Evolutionary conservation across 1,140 invertebrate genomes (phyloP).

Genomic region (Andricus grossulariae): DNA sequence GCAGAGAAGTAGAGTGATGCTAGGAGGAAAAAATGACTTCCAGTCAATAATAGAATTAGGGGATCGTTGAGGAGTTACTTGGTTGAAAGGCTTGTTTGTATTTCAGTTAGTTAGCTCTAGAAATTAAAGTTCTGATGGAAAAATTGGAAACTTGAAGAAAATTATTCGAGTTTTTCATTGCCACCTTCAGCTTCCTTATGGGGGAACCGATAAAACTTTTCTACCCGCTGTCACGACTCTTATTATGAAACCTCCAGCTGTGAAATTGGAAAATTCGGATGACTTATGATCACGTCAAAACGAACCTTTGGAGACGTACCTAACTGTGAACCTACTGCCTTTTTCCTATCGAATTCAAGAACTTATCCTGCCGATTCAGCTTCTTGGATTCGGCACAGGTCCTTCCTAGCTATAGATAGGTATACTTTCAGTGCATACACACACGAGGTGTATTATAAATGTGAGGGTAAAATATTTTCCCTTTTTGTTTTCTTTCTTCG

Average conservation of each 20-base stretch:
- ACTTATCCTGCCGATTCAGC: slow-evolving; percentile 26
- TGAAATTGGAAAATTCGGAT: slow-evolving; percentile 45
- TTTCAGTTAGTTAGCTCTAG: not conserved
- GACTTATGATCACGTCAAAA: slow-evolving; percentile 42
- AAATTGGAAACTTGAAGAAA: not conserved
- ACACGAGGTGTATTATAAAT: not conserved
- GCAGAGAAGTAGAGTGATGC: slow-evolving; percentile 5
- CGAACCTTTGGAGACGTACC: slow-evolving; percentile 36
- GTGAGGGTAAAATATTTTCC: slow-evolving; percentile 38
- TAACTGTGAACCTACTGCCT: slow-evolving; percentile 33
- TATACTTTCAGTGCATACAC: not conserved
- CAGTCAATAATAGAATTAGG: not conserved
- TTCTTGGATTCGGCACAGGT: slow-evolving; percentile 16
- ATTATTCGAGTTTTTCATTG: slow-evolving; percentile 2
- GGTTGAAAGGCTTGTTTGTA: not conserved
- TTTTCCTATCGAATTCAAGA: slow-evolving; percentile 6
- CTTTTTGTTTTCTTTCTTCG: slow-evolving; percentile 36
- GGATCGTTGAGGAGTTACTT: not conserved
- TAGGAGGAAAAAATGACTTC: not conserved
- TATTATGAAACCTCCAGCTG: slow-evolving; percentile 30
- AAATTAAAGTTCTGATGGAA: slow-evolving; percentile 1
- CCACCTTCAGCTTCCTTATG: not conserved
- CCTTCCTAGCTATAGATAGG: not conserved
- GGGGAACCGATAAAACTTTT: slow-evolving; percentile 23
- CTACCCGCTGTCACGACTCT: slow-evolving; percentile 29